Evolutionary conservation across 2,113 vertebrate species (phyloP).

Genomic region (Plecotus auritus): DNA sequence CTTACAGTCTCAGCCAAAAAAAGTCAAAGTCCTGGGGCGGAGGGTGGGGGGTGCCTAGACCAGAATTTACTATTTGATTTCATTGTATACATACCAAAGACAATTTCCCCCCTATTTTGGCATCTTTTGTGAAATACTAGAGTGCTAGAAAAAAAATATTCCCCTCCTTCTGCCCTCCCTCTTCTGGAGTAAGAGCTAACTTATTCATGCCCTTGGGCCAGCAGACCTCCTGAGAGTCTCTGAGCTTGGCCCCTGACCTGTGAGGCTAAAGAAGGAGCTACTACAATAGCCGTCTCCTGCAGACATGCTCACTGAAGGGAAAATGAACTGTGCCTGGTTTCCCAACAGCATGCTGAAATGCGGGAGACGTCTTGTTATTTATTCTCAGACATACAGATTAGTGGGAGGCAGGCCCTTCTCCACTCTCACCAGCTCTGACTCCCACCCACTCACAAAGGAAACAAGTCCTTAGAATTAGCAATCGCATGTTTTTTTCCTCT

Average conservation of each 20-base stretch:
- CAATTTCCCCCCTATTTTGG: background rate
- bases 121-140: background rate
- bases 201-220: background rate
- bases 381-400: conserved; percentile 19
- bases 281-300: background rate
- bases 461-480: conserved; percentile 3
- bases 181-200: background rate
- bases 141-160: background rate
- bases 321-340: background rate
- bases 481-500: background rate
- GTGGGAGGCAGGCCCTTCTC: conserved; percentile 11
- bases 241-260: background rate
- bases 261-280: background rate
- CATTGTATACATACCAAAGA: background rate
- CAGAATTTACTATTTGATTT: background rate
- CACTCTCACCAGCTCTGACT: background rate
- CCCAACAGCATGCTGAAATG: background rate
- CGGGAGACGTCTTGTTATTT: background rate
- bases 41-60: background rate
- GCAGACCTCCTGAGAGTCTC: background rate
- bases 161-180: background rate
- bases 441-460: conserved; percentile 23
- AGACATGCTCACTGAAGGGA: background rate
- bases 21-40: background rate
- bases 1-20: background rate